Evolutionary conservation across 92 coral and sea anemone genomes (phyloP).

Genomic region (Parazoanthus swiftii): DNA sequence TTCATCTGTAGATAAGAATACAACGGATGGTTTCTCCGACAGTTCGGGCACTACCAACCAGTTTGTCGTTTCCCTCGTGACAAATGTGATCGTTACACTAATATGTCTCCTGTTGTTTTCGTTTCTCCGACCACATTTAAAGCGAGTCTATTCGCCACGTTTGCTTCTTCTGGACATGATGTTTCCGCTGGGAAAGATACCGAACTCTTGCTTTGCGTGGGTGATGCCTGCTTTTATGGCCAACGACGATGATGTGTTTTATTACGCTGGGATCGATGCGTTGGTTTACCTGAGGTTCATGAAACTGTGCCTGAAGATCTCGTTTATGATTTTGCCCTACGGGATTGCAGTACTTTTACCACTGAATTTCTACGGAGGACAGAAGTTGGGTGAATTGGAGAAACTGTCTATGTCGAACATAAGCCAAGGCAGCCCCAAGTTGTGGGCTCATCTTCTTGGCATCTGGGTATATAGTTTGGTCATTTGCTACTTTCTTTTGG

Average conservation of each 20-base stretch:
- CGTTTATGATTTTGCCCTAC: conserved; percentile 82
- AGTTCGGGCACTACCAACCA: conserved; percentile 59
- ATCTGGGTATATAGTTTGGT: conserved; percentile 84
- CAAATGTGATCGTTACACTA: conserved; percentile 67
- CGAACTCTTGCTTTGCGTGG: conserved; percentile 89
- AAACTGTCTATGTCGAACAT: conserved; percentile 78
- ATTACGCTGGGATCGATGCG: conserved; percentile 89
- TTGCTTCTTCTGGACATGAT: conserved; percentile 73
- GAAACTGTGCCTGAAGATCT: conserved; percentile 71
- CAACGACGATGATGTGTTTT: conserved; percentile 81
- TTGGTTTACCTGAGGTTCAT: conserved; percentile 81
- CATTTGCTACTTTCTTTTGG: conserved; percentile 76
- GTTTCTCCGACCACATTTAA: conserved; percentile 71
- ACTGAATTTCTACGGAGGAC: conserved; percentile 76
- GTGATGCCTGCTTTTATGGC: conserved; percentile 83
- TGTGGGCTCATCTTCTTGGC: conserved; percentile 93
- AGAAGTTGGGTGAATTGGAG: conserved; percentile 57
- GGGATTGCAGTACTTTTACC: conserved; percentile 86
- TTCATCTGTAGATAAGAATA: not conserved
- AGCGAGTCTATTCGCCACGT: conserved; percentile 86
- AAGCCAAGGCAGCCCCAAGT: conserved; percentile 44
- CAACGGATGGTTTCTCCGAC: not conserved
- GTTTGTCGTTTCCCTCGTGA: conserved; percentile 70
- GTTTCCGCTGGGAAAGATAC: conserved; percentile 75
- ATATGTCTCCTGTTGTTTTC: conserved; percentile 72